Evolutionary conservation across 37 sponge, comb jelly and placozoan species (phyloP).

Genomic region (Cladorhizidae sp.): DNA sequence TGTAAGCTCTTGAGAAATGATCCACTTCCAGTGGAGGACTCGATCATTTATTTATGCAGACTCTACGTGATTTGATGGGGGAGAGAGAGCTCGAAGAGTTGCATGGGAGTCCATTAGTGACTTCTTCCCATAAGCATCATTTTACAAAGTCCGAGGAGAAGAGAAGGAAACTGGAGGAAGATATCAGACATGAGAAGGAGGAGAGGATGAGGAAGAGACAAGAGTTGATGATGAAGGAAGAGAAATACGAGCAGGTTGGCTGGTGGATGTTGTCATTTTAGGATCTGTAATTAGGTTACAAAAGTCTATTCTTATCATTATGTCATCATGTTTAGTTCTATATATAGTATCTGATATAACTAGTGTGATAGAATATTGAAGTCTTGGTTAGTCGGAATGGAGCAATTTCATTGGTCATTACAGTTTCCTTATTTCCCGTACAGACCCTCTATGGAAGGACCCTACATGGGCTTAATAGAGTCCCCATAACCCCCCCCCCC

Average conservation of each 20-base stretch:
- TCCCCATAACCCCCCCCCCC: too few species aligned
- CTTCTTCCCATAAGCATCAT: neutral
- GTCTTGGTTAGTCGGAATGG: neutral
- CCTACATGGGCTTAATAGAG: too few species aligned
- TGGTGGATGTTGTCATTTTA: neutral
- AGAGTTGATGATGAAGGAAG: slow-evolving; percentile 19
- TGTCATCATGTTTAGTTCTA: too few species aligned
- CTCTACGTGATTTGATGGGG: slow-evolving; percentile 59
- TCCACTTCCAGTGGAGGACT: neutral
- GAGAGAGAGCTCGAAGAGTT: slow-evolving; percentile 26
- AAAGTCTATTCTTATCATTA: too few species aligned
- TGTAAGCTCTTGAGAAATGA: neutral
- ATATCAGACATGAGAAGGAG: slow-evolving; percentile 52
- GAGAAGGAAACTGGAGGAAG: slow-evolving; percentile 59
- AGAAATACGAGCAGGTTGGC: slow-evolving; percentile 41
- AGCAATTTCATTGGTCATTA: neutral
- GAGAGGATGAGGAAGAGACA: slow-evolving; percentile 46
- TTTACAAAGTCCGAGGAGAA: slow-evolving; percentile 26
- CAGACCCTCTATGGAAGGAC: neutral
- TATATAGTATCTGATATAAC: too few species aligned
- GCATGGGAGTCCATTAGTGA: neutral
- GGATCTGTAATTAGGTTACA: neutral
- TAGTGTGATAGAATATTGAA: too few species aligned
- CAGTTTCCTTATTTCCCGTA: neutral
- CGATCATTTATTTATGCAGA: neutral